Conservation (phyloP, 2,888 invertebrate species). For the Ceramica pisi region DNA sequence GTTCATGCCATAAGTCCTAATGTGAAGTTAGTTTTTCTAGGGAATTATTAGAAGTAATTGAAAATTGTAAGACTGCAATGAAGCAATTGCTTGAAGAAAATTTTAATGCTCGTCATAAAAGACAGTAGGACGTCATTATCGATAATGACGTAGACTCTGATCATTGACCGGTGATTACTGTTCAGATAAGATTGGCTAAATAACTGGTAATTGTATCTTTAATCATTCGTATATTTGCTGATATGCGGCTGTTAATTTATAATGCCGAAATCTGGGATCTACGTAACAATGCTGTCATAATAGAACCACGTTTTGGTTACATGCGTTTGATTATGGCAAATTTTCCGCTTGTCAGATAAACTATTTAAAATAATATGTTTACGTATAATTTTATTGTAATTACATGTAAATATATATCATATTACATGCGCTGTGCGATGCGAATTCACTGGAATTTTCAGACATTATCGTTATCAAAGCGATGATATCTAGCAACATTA, state of each 20-base stretch:
- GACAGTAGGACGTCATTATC: slow-evolving; percentile 16
- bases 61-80: slow-evolving; percentile 30
- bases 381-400: slow-evolving; percentile 4
- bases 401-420: background rate
- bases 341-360: slow-evolving; percentile 12
- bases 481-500: slow-evolving; percentile 28
- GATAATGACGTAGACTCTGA: slow-evolving; percentile 27
- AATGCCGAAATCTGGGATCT: slow-evolving; percentile 23
- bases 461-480: slow-evolving; percentile 7
- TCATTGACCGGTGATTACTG: slow-evolving; percentile 22
- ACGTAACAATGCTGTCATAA: slow-evolving; percentile 30
- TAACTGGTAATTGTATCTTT: slow-evolving; percentile 25
- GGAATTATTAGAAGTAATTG: slow-evolving; percentile 28
- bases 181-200: slow-evolving; percentile 43
- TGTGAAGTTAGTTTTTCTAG: slow-evolving; percentile 41
- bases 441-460: slow-evolving; percentile 10
- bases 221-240: slow-evolving; percentile 27
- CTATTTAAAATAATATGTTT: background rate
- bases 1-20: slow-evolving; percentile 55
- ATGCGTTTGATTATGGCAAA: slow-evolving; percentile 13
- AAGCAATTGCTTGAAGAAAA: slow-evolving; percentile 27
- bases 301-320: slow-evolving; percentile 33
- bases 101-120: slow-evolving; percentile 13
- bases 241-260: slow-evolving; percentile 19
- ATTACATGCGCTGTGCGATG: background rate